Evolutionary conservation across 2,888 invertebrate species (phyloP).

Genomic region (Tenthredo livida): DNA sequence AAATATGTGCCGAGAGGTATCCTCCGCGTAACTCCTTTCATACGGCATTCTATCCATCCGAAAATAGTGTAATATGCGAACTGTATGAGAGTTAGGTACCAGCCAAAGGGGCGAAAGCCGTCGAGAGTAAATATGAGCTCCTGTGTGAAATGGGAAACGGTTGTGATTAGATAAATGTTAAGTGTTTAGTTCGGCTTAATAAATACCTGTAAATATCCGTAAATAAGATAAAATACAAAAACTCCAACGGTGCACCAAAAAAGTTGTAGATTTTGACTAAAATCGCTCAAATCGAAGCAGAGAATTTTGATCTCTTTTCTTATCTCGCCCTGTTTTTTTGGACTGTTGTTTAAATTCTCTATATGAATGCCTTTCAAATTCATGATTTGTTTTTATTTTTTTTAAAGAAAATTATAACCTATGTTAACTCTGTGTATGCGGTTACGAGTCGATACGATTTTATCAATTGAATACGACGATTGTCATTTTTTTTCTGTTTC

Average conservation of each 20-base stretch:
- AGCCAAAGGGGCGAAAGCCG: slow-evolving; percentile 93
- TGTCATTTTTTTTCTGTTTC: background rate
- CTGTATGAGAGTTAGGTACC: slow-evolving; percentile 95
- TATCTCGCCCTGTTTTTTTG: background rate
- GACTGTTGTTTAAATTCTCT: background rate
- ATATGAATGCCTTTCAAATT: slow-evolving; percentile 2
- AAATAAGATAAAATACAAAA: slow-evolving; percentile 92
- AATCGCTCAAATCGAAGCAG: slow-evolving; percentile 86
- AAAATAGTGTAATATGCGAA: slow-evolving; percentile 92
- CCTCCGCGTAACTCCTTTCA: slow-evolving; percentile 83
- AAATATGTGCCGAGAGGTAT: slow-evolving; percentile 91
- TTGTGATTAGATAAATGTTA: background rate
- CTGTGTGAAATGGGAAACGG: slow-evolving; percentile 72
- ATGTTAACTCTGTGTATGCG: background rate
- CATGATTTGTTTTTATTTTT: background rate
- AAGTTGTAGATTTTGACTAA: slow-evolving; percentile 86
- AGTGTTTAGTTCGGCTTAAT: too few species aligned
- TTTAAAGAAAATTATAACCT: background rate
- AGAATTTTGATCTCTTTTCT: slow-evolving; percentile 82
- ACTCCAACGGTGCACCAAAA: slow-evolving; percentile 88
- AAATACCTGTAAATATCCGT: slow-evolving; percentile 90
- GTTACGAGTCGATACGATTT: background rate
- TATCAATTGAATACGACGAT: background rate
- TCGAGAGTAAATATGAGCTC: slow-evolving; percentile 95
- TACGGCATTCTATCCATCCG: slow-evolving; percentile 86